These are phyloP conservation scores for Myiothlypis chrysogaster DNA, from an alignment of 2,797 vertebrate genomes.

Conservation along the genomic window DNA sequence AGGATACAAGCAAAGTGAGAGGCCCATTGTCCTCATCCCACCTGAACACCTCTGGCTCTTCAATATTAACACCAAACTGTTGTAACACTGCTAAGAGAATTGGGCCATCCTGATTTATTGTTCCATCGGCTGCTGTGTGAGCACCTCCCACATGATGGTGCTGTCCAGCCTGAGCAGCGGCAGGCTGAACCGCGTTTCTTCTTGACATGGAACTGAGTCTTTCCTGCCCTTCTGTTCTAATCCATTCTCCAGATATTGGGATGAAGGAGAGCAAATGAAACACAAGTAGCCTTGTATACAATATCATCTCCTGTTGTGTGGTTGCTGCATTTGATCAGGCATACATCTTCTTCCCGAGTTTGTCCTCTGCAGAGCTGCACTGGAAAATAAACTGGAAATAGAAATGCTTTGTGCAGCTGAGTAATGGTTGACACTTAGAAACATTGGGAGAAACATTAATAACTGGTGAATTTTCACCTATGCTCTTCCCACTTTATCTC, in stretches of 20 bases:
- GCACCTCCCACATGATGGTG: slow-evolving; percentile 38
- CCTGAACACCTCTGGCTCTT: neutral
- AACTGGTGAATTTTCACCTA: neutral
- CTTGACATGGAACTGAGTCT: neutral
- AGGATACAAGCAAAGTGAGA: neutral
- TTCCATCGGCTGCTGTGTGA: neutral
- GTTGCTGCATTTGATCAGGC: neutral
- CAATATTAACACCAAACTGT: neutral
- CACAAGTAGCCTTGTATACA: neutral
- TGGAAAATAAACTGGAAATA: neutral
- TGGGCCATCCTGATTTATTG: neutral
- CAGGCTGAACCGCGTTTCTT: neutral
- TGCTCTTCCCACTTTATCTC: neutral
- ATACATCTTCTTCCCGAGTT: neutral
- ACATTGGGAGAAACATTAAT: neutral
- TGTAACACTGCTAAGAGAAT: neutral
- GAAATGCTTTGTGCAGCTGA: neutral
- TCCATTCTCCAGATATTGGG: neutral
- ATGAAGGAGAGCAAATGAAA: neutral
- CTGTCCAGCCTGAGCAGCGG: accelerated
- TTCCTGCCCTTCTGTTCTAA: neutral
- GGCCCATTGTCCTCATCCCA: neutral
- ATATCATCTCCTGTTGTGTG: neutral
- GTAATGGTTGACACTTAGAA: neutral
- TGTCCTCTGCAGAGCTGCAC: neutral